Conservation (phyloP, 23 tunicate species). For the Styela clava region DNA sequence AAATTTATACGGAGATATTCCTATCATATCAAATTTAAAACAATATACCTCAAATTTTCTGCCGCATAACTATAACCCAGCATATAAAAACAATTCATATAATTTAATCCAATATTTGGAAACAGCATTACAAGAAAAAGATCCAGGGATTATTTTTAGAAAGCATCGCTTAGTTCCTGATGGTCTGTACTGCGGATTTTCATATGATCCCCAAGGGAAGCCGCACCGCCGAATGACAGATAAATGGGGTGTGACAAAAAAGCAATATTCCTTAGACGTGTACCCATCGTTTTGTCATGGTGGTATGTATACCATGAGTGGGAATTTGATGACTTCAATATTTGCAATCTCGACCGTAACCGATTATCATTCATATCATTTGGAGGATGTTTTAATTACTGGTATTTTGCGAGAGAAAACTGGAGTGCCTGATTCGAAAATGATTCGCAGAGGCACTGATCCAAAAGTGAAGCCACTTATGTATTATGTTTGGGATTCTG, state of each 20-base stretch:
- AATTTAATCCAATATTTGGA: conserved; percentile 8
- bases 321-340: conserved; percentile 26
- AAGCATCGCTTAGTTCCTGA: background rate
- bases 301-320: conserved; percentile 59
- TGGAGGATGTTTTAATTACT: conserved; percentile 70
- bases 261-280: conserved; percentile 34
- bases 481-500: conserved; percentile 77
- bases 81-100: conserved; percentile 5
- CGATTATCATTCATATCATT: conserved; percentile 35
- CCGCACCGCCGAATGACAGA: conserved; percentile 34
- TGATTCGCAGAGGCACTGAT: conserved; percentile 30
- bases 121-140: background rate
- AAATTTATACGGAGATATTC: background rate
- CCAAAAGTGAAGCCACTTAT: conserved; percentile 27
- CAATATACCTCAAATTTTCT: background rate
- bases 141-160: conserved; percentile 4
- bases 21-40: background rate
- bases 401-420: conserved; percentile 65
- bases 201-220: conserved; percentile 36
- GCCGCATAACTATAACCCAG: background rate
- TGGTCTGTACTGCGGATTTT: conserved; percentile 58
- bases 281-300: conserved; percentile 76
- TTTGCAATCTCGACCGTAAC: conserved; percentile 43
- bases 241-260: conserved; percentile 28
- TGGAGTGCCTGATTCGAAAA: conserved; percentile 12